Evolutionary conservation across 30 jellyfish, hydroid and myxozoan species (phyloP).

Genomic region (Clytia hemisphaerica): DNA sequence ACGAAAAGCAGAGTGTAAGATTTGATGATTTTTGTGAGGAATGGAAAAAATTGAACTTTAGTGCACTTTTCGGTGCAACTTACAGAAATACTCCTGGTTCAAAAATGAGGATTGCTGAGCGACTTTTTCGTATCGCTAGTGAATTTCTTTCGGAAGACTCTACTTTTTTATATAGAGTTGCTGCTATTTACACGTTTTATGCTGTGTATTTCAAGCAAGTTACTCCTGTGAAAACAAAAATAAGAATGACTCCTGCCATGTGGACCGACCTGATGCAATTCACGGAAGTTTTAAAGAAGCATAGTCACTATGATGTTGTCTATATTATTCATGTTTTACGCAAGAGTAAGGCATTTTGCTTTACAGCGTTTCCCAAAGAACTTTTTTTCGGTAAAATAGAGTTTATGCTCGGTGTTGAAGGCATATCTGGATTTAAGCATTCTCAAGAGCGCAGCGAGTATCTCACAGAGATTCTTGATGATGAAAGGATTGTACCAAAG

Average conservation of each 20-base stretch:
- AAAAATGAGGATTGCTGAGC: slow-evolving; percentile 25
- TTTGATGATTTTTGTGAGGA: slow-evolving; percentile 29
- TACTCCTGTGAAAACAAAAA: slow-evolving; percentile 9
- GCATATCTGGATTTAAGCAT: not conserved
- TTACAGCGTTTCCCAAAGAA: slow-evolving; percentile 35
- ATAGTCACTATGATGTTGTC: slow-evolving; percentile 26
- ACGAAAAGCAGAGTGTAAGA: slow-evolving; percentile 36
- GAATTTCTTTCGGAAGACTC: slow-evolving; percentile 32
- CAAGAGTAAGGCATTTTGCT: slow-evolving; percentile 6
- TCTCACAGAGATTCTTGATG: not conserved
- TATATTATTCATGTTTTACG: slow-evolving; percentile 7
- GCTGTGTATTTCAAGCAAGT: slow-evolving; percentile 28
- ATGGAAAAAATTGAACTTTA: slow-evolving; percentile 28
- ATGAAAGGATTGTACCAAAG: not conserved
- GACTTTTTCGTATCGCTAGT: slow-evolving; percentile 36
- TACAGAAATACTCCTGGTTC: slow-evolving; percentile 19
- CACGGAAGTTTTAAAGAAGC: not conserved
- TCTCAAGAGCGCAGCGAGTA: slow-evolving; percentile 11
- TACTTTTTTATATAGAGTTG: slow-evolving; percentile 31
- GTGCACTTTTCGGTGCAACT: slow-evolving; percentile 6
- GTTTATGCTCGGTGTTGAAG: slow-evolving; percentile 34
- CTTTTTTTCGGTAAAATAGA: slow-evolving; percentile 30
- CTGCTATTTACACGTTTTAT: slow-evolving; percentile 26
- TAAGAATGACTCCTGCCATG: slow-evolving; percentile 38
- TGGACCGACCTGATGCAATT: slow-evolving; percentile 34